Percentiles rank a stretch among this genome's conserved stretches.
phyloP scores from a whole-genome alignment of 2,888 invertebrate species.

The Acleris cristana region DNA sequence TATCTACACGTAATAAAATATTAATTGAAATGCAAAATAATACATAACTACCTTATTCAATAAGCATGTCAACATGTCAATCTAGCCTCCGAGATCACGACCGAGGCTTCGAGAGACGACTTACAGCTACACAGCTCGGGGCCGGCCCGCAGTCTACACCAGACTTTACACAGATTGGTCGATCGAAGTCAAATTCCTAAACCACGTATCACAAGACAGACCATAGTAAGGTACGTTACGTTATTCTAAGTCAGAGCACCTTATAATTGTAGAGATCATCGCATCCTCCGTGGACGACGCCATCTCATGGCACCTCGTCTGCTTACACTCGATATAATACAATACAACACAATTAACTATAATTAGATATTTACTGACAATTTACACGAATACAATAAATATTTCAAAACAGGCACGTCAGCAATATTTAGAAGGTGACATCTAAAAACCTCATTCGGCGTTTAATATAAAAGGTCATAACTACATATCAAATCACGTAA shows the following conservation, averaged over 20 bases:
- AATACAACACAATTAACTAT: slow-evolving; percentile 62
- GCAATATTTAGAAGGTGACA: slow-evolving; percentile 43
- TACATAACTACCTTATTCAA: slow-evolving; percentile 49
- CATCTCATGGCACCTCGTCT: slow-evolving; percentile 77
- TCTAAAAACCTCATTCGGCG: slow-evolving; percentile 30
- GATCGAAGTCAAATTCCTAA: slow-evolving; percentile 71
- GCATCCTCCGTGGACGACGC: slow-evolving; percentile 67
- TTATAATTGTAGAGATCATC: slow-evolving; percentile 84
- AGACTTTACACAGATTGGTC: slow-evolving; percentile 75
- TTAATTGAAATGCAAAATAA: slow-evolving; percentile 74
- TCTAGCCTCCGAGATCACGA: slow-evolving; percentile 29
- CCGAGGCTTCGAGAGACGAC: slow-evolving; percentile 39
- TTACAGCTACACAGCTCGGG: slow-evolving; percentile 56
- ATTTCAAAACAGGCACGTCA: slow-evolving; percentile 65
- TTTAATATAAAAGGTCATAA: slow-evolving; percentile 25
- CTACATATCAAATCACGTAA: slow-evolving; percentile 32
- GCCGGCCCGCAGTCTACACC: slow-evolving; percentile 74
- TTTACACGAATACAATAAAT: slow-evolving; percentile 67
- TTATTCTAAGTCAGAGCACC: slow-evolving; percentile 81
- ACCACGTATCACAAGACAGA: slow-evolving; percentile 76
- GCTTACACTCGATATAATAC: slow-evolving; percentile 68
- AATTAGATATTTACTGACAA: slow-evolving; percentile 76
- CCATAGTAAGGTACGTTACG: slow-evolving; percentile 65
- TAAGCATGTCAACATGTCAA: slow-evolving; percentile 32
- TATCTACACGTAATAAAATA: slow-evolving; percentile 57